phyloP scores from a whole-genome alignment of 2,113 vertebrate genomes.

The Cairina moschata region DNA sequence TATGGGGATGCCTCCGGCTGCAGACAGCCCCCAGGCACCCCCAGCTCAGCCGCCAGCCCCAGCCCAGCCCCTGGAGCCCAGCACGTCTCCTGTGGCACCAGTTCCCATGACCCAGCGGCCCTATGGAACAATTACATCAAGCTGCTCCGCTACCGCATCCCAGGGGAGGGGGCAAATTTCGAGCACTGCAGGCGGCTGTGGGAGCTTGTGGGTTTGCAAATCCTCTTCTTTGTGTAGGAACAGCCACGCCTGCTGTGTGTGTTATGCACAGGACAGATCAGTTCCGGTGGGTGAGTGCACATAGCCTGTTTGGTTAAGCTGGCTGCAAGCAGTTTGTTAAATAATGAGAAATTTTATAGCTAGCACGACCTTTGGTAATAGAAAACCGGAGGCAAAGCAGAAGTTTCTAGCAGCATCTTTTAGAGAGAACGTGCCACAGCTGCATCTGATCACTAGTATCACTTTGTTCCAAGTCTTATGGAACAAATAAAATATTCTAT shows the following conservation, averaged over 20 bases:
- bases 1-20: background rate
- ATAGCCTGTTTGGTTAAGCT: background rate
- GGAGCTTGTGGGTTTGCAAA: conserved; percentile 30
- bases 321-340: background rate
- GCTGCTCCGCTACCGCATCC: conserved; percentile 3
- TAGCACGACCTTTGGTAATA: background rate
- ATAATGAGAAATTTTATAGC: background rate
- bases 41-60: background rate
- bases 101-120: conserved; percentile 61
- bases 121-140: conserved; percentile 42
- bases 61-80: background rate
- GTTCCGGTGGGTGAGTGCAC: background rate
- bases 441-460: background rate
- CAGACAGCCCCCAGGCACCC: background rate
- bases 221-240: background rate
- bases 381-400: background rate
- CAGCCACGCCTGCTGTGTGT: background rate
- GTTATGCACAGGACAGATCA: background rate
- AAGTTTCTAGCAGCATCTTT: background rate
- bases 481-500: background rate
- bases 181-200: conserved; percentile 27
- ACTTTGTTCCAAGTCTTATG: background rate
- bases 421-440: background rate
- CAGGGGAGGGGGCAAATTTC: conserved; percentile 41
- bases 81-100: background rate